Base-by-base conservation (phyloP, 2,113 vertebrate genomes). In the Siphamia tubifer region DNA sequence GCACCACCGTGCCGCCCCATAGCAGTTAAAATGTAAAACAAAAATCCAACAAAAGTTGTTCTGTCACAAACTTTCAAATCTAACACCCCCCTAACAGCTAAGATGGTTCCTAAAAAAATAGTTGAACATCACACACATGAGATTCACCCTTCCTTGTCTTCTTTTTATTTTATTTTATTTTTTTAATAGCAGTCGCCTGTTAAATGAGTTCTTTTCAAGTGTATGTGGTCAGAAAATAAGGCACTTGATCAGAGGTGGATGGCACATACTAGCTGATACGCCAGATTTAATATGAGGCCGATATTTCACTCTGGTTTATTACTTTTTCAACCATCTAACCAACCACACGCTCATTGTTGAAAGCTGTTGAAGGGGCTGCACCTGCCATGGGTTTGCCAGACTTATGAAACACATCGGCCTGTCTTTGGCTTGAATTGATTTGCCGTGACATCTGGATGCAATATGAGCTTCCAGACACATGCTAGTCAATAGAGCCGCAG, bases 371-470 rank as follows among this genome's bases (percentile, higher is more conserved):
- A 71, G 49, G n/a, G 74, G 35, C 53, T 61, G 82, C 89, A 89
- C 85, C 85, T 90, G 87, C 83, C 68, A 19, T 6, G 34, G 49
- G 43, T 68, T 60, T 86, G 60, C 28, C 31, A 63, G 82, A 70
- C 77, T 91, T 89, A 86, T 92, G 91, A 88, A 91, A 93, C 89
- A 91, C 91, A 65, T 90, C 88, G 54, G 86, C 80, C 84, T 71
- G 75, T 84, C 86, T 89, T 85, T 87, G 87, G 88, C 84, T 89
- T 82, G 75, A 90, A 91, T 88, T 92, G 91, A 93, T 93, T 90
- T 79, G 82, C 74, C 58, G 62, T 79, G 88, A 92, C 92, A 93
- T 93, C 89, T 93, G 92, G 89, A 91, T 52, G 91, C 84, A 92
- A 93, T 88, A 76, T 77, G 89, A 93, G 90, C 86, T 74, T 68